Evolutionary conservation across 2,888 invertebrate species (phyloP).

Genomic region (Idaea dimidiata): DNA sequence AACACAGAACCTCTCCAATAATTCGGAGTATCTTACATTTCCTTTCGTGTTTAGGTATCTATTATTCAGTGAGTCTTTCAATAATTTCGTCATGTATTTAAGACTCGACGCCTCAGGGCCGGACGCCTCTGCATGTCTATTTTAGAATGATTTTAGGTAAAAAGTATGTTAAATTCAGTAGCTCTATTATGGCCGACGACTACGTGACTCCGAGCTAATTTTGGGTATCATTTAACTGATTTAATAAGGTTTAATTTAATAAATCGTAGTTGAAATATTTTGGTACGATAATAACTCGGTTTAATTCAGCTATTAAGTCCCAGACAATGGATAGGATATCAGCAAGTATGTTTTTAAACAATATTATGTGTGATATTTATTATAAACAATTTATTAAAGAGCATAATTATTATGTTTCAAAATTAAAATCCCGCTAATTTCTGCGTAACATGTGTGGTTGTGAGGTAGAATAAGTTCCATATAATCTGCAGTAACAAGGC

Average conservation of each 20-base stretch:
- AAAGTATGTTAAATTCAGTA: conserved; percentile 27
- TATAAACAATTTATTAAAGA: no score
- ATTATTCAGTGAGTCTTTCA: conserved; percentile 34
- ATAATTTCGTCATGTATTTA: conserved; percentile 40
- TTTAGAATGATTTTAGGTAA: conserved; percentile 25
- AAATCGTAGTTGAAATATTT: no score
- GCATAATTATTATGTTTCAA: no score
- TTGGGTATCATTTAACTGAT: conserved; percentile 12
- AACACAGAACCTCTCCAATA: conserved; percentile 4
- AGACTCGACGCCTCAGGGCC: conserved; percentile 26
- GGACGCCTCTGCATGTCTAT: conserved; percentile 29
- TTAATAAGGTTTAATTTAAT: neutral
- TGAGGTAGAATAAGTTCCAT: neutral
- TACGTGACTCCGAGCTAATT: conserved; percentile 26
- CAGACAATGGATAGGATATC: no score
- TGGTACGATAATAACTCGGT: no score
- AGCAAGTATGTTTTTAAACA: no score
- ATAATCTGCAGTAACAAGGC: neutral
- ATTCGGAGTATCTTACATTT: conserved; percentile 14
- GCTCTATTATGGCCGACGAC: conserved; percentile 24
- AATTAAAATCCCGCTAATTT: no score
- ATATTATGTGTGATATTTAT: no score
- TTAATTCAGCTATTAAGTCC: no score
- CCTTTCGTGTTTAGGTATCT: conserved; percentile 25
- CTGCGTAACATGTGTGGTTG: neutral